phyloP scores from a whole-genome alignment of 2,113 vertebrate species.

The Xiphorhynchus elegans region DNA sequence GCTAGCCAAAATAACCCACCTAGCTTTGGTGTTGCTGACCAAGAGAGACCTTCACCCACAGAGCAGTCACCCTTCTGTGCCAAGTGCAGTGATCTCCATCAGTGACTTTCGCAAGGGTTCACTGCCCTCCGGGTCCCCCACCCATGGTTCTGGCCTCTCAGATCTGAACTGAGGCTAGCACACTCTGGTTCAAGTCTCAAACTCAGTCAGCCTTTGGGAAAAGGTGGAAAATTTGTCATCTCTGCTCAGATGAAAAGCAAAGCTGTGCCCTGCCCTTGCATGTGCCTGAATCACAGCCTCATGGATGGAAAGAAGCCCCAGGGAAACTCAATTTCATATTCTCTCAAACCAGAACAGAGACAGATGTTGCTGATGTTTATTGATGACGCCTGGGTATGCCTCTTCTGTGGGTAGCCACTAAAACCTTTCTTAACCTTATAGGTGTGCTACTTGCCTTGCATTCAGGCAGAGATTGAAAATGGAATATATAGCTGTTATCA shows the following conservation, averaged over 20 bases:
- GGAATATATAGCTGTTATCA: background rate
- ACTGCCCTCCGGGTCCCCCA: background rate
- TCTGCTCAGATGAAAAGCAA: background rate
- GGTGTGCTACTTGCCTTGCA: background rate
- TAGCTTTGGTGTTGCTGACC: background rate
- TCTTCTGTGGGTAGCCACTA: background rate
- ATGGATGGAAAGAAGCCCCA: background rate
- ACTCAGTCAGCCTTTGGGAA: background rate
- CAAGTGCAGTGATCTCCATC: background rate
- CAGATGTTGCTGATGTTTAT: background rate
- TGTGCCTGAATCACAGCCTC: background rate
- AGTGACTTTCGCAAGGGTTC: background rate
- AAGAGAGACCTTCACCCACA: background rate
- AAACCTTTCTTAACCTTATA: background rate
- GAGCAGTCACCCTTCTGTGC: background rate
- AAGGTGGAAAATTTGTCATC: background rate
- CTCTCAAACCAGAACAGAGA: background rate
- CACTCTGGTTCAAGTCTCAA: background rate
- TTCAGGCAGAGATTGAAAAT: background rate
- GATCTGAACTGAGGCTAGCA: background rate
- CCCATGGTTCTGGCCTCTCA: background rate
- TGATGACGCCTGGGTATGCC: background rate
- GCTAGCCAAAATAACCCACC: background rate
- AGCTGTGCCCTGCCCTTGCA: rapidly evolving
- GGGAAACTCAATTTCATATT: background rate